Evolutionary conservation across 2,113 vertebrate genomes (phyloP).

Genomic region (Petrocephalus microphthalmus): DNA sequence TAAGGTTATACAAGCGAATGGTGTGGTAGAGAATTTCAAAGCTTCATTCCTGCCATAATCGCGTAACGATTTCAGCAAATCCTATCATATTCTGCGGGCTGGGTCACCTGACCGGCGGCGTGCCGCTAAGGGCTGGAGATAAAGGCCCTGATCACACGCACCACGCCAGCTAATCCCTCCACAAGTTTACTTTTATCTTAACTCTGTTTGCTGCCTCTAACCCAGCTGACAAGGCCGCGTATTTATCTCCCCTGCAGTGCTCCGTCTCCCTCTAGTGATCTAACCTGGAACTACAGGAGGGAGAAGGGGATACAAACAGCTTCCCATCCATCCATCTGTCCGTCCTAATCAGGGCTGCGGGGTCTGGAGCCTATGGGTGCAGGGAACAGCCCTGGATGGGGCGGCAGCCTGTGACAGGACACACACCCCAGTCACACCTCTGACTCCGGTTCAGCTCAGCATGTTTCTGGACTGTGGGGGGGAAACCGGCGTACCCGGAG

Average conservation of each 20-base stretch:
- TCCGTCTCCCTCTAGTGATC: conserved; percentile 10
- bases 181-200: not conserved
- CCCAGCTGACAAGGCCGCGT: not conserved
- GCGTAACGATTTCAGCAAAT: not conserved
- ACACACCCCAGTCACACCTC: not conserved
- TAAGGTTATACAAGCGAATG: not conserved
- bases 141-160: not conserved
- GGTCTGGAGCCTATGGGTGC: not conserved
- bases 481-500: not conserved
- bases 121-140: not conserved
- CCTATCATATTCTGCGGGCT: not conserved
- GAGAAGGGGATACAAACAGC: not conserved
- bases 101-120: too few species aligned
- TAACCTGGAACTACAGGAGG: not conserved
- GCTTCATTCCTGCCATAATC: not conserved
- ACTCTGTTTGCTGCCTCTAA: not conserved
- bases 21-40: not conserved
- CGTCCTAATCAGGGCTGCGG: not conserved
- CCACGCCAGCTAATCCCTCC: not conserved
- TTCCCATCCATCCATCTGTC: not conserved
- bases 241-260: not conserved
- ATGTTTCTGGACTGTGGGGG: not conserved
- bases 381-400: not conserved
- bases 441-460: not conserved
- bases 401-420: not conserved